Conservation (phyloP, 2,797 vertebrate genomes). For the Myotis vivesi region DNA sequence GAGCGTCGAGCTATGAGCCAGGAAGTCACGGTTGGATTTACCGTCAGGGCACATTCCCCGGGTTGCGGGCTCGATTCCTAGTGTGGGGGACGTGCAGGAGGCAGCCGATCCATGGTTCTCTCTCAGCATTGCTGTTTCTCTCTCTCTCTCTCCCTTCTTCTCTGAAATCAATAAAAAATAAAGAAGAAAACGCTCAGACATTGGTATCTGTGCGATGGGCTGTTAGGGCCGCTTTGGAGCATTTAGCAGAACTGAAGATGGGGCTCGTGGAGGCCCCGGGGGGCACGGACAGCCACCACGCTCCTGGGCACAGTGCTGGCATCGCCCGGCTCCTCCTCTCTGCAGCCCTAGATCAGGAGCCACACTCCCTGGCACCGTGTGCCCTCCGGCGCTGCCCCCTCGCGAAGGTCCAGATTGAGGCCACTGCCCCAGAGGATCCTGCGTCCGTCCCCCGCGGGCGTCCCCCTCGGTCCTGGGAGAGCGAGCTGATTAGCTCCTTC, state of each 20-base stretch:
- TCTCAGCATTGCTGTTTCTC: too few relatives aligned
- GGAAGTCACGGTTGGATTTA: too few relatives aligned
- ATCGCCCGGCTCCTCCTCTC: accelerated
- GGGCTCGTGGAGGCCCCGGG: neutral
- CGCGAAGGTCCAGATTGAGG: accelerated
- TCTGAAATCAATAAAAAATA: too few relatives aligned
- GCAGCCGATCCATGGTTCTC: too few relatives aligned
- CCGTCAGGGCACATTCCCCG: too few relatives aligned
- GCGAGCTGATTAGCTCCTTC: neutral
- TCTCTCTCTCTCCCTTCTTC: too few relatives aligned
- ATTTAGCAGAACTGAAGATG: neutral
- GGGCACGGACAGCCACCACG: too few relatives aligned
- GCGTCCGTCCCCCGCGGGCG: accelerated
- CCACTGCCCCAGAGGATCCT: neutral
- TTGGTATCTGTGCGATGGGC: slow-evolving; percentile 57
- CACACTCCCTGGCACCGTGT: neutral
- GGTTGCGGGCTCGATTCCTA: too few relatives aligned
- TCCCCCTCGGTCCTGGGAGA: neutral
- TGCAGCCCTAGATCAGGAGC: accelerated
- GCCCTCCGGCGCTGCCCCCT: accelerated
- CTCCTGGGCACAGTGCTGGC: neutral
- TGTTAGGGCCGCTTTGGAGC: neutral
- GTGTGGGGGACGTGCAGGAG: too few relatives aligned
- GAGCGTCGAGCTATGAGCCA: too few relatives aligned
- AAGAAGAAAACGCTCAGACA: neutral